Conservation (phyloP, 1,140 invertebrate species). For the Ostrea edulis region DNA sequence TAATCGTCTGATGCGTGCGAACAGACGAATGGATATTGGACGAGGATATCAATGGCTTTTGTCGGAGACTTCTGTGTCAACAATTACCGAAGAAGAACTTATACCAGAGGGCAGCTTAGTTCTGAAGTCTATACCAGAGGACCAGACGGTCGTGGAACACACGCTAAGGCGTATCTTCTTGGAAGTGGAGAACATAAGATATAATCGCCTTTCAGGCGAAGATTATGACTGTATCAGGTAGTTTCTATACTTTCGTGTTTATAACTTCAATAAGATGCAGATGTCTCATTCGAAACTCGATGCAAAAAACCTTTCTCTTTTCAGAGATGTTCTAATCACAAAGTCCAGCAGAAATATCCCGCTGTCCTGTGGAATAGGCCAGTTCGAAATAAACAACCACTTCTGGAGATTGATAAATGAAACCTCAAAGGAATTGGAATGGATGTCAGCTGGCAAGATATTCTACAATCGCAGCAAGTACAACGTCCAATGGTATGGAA, state of each 20-base stretch:
- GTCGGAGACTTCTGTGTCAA: slow-evolving; percentile 56
- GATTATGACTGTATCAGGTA: background rate
- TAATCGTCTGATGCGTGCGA: background rate
- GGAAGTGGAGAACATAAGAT: background rate
- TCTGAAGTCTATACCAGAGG: background rate
- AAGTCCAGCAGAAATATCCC: background rate
- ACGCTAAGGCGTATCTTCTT: background rate
- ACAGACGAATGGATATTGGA: slow-evolving; percentile 48
- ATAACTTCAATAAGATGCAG: background rate
- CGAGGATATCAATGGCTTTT: slow-evolving; percentile 68
- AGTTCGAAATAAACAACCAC: slow-evolving; percentile 26
- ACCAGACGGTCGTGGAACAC: background rate
- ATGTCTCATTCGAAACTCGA: background rate
- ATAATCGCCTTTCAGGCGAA: background rate
- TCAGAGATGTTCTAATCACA: slow-evolving; percentile 9
- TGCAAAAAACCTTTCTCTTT: background rate
- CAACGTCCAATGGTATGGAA: slow-evolving; percentile 92
- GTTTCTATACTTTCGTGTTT: background rate
- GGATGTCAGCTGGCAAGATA: slow-evolving; percentile 83
- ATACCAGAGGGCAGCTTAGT: slow-evolving; percentile 60
- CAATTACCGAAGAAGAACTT: slow-evolving; percentile 16
- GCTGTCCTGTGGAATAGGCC: background rate
- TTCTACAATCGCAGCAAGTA: slow-evolving; percentile 85
- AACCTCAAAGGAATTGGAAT: slow-evolving; percentile 33
- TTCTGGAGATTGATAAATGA: slow-evolving; percentile 80